Conservation (phyloP, 2,113 vertebrate genomes). For the Chitala chitala region DNA sequence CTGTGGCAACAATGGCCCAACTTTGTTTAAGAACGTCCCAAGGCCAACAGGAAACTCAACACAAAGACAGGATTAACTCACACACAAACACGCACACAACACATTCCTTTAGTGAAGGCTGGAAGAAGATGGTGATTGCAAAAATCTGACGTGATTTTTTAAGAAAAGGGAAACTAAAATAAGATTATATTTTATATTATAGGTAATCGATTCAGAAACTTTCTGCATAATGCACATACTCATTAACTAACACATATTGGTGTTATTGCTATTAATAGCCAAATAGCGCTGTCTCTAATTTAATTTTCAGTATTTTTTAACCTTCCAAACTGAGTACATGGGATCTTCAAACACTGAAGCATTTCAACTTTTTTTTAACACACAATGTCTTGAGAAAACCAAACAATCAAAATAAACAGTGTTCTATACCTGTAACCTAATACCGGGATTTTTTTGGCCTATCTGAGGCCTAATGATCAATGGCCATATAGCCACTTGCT, state of each 20-base stretch:
- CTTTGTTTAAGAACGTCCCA: too few relatives aligned
- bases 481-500: conserved; percentile 13
- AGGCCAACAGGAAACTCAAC: too few relatives aligned
- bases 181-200: not conserved
- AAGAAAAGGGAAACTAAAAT: too few relatives aligned
- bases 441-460: not conserved
- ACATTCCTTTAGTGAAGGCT: too few relatives aligned
- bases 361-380: not conserved
- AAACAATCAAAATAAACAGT: conserved; percentile 10
- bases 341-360: conserved; percentile 7
- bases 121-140: too few relatives aligned
- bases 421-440: conserved; percentile 7
- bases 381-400: conserved; percentile 1
- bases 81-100: too few relatives aligned
- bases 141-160: too few relatives aligned
- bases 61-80: too few relatives aligned
- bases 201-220: not conserved
- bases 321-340: not conserved
- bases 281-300: not conserved
- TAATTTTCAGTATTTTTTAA: not conserved
- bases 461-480: not conserved
- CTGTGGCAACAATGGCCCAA: too few relatives aligned
- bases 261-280: conserved; percentile 16
- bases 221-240: not conserved
- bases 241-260: too few relatives aligned